phyloP scores from a whole-genome alignment of 2,113 vertebrate genomes.

The Anguilla rostrata region DNA sequence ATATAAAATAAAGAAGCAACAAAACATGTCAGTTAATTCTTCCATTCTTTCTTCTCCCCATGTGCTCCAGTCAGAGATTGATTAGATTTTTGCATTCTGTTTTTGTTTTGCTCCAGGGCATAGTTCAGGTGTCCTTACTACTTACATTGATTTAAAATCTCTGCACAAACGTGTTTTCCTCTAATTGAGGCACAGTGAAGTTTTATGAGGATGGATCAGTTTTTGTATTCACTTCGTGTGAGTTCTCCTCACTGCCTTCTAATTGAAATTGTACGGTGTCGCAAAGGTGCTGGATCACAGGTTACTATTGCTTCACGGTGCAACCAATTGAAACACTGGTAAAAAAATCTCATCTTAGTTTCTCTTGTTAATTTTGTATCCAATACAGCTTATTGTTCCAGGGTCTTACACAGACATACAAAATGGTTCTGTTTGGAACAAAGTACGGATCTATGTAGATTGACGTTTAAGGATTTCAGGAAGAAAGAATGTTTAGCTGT shows the following conservation, averaged over 20 bases:
- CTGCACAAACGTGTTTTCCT: no score
- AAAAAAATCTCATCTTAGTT: neutral
- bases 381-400: neutral
- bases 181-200: neutral
- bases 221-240: neutral
- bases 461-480: no score
- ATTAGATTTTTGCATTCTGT: no score
- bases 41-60: no score
- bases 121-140: no score
- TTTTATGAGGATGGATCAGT: neutral
- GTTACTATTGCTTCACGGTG: neutral
- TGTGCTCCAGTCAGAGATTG: no score
- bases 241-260: neutral
- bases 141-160: no score
- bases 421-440: neutral
- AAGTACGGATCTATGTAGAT: neutral
- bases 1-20: no score
- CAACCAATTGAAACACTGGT: neutral
- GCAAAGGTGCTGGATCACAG: neutral
- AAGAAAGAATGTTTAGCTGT: neutral
- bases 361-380: neutral
- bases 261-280: neutral
- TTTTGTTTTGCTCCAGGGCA: no score
- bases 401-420: neutral
- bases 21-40: no score